Conservation (phyloP, 2,888 invertebrate genomes). For the Meghimatium bilineatum region DNA sequence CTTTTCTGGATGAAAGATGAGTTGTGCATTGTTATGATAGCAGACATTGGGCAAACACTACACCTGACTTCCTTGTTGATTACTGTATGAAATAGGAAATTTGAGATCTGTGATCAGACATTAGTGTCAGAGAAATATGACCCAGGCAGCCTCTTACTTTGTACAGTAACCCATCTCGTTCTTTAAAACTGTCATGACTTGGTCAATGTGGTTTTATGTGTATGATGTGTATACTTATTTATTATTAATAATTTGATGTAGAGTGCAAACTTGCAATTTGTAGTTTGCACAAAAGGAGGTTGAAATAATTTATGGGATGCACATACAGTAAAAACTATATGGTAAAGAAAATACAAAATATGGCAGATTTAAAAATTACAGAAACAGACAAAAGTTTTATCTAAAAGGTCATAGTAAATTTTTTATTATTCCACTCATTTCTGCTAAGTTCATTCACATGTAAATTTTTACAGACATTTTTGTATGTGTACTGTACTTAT, state of each 20-base stretch:
- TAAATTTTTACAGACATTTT: too few species aligned
- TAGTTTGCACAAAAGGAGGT: too few species aligned
- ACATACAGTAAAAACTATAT: too few species aligned
- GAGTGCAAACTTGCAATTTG: too few species aligned
- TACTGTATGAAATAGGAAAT: not conserved
- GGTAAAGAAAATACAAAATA: too few species aligned
- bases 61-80: not conserved
- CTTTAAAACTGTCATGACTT: not conserved
- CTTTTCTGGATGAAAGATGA: not conserved
- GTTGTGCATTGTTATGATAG: not conserved
- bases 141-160: not conserved
- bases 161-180: not conserved
- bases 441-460: too few species aligned
- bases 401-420: too few species aligned
- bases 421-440: too few species aligned
- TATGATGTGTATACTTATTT: slow-evolving; percentile 6
- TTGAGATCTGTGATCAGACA: not conserved
- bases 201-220: not conserved
- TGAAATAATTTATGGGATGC: too few species aligned
- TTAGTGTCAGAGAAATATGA: not conserved
- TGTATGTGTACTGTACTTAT: too few species aligned
- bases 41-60: not conserved
- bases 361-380: too few species aligned
- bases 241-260: not conserved
- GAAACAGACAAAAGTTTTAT: too few species aligned